Conservation (phyloP, 2,797 vertebrate species). For the Sternotherus odoratus region DNA sequence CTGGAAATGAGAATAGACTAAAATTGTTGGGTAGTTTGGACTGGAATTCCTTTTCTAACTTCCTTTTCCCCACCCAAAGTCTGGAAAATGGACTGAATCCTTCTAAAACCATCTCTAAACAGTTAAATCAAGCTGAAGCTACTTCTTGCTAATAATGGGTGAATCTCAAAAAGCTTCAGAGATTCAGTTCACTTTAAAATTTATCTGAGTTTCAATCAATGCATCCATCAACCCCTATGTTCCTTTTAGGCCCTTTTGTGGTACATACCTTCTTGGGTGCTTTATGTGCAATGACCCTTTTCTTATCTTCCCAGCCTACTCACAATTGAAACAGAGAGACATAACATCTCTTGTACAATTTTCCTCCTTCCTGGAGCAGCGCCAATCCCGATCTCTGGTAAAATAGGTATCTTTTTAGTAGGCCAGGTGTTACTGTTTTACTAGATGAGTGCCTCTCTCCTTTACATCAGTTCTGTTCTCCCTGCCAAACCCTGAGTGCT, state of each 20-base stretch:
- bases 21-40: not conserved
- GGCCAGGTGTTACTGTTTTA: constrained; percentile 64
- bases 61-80: not conserved
- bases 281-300: accelerated
- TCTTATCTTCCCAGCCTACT: accelerated
- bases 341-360: not conserved
- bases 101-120: not conserved
- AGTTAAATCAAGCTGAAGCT: not conserved
- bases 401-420: not conserved
- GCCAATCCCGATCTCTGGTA: not conserved
- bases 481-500: constrained; percentile 64
- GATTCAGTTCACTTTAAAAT: accelerated
- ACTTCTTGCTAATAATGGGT: not conserved
- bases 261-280: not conserved
- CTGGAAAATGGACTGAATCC: not conserved
- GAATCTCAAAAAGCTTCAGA: not conserved
- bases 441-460: constrained; percentile 57
- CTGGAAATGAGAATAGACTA: not conserved
- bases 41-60: not conserved
- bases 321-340: accelerated
- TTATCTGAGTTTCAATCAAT: not conserved
- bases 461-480: constrained; percentile 4
- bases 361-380: accelerated
- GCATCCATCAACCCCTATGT: not conserved
- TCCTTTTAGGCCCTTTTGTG: accelerated